Evolutionary conservation across 1,140 invertebrate species (phyloP), one percentile per base, ranked within the genome.

Genomic region (Trinorchestia longiramus): DNA sequence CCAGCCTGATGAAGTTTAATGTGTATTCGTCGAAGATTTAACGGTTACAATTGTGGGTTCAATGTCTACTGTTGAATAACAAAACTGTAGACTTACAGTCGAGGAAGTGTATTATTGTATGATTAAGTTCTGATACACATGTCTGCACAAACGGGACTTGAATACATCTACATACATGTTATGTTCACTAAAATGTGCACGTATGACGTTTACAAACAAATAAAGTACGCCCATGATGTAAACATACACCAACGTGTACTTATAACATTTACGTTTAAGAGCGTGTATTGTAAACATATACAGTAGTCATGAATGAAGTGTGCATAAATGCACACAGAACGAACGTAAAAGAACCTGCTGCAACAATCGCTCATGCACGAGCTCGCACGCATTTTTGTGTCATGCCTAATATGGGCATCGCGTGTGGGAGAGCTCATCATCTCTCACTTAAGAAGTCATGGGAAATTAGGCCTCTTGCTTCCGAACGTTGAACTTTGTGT

Each of bases 391-490:
- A 90, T 42, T 90, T 90, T 28, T 90, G 88, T 90, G 88, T 90
- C 88, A 43, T 90, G 11, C 88, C 88, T 90, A 90, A 90, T 42
- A 8, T 42, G n/a, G 23, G 41, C n/a, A 42, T 90, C 88, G 88
- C 88, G 88, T 90, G 88, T 3, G 3, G 88, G n/a, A 8, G n/a
- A 11, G n/a, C 8, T 36, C 88, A 90, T 90, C 43, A 90, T 90
- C 88, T 42, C 88, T 90, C 88, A 90, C 88, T 90, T 90, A 42
- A 90, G 88, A 43, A 90, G 43, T 42, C 88, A 28, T 42, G 43
- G 43, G 43, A 90, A 90, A 42, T 90, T 43, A 90, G 4, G 8
- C 88, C 41, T 90, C n/a, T 17, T 90, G 88, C 88, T 15, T 19
- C 40, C 17, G 8, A 87, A 87, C 87, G 43, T 42, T 90, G 88